phyloP scores from a whole-genome alignment of 2,888 invertebrate species.

The Nematopogon swammerdamellus region DNA sequence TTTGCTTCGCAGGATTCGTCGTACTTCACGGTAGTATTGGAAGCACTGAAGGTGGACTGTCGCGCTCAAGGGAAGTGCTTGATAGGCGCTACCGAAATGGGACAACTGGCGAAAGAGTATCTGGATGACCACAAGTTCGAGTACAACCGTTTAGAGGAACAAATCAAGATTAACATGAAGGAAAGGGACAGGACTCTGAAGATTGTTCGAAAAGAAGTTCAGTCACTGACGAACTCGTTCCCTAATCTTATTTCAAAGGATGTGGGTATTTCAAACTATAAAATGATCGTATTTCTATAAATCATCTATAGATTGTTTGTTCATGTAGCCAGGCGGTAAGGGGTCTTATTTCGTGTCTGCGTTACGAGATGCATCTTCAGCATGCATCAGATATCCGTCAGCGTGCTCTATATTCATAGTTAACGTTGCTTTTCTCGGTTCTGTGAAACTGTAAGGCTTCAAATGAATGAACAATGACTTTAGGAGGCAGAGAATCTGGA shows the following conservation, averaged over 20 bases:
- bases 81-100: constrained; percentile 61
- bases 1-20: constrained; percentile 66
- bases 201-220: constrained; percentile 40
- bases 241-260: constrained; percentile 44
- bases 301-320: background rate
- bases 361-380: too few species aligned
- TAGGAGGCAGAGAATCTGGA: constrained; percentile 46
- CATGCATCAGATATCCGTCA: too few species aligned
- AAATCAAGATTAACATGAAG: constrained; percentile 62
- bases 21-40: constrained; percentile 61
- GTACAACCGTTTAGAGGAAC: constrained; percentile 54
- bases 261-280: constrained; percentile 21
- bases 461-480: too few species aligned
- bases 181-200: constrained; percentile 56
- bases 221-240: constrained; percentile 39
- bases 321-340: too few species aligned
- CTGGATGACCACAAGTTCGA: constrained; percentile 61
- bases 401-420: too few species aligned
- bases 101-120: constrained; percentile 65
- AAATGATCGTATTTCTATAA: background rate
- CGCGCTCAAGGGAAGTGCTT: constrained; percentile 60
- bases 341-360: too few species aligned
- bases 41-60: constrained; percentile 56
- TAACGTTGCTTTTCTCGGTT: too few species aligned
- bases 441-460: too few species aligned